A percentile compares a stretch with the other conserved stretches of the same genome.
Evolutionary conservation across 2,797 vertebrate species (phyloP).

Genomic region (Sorex maritimensis): DNA sequence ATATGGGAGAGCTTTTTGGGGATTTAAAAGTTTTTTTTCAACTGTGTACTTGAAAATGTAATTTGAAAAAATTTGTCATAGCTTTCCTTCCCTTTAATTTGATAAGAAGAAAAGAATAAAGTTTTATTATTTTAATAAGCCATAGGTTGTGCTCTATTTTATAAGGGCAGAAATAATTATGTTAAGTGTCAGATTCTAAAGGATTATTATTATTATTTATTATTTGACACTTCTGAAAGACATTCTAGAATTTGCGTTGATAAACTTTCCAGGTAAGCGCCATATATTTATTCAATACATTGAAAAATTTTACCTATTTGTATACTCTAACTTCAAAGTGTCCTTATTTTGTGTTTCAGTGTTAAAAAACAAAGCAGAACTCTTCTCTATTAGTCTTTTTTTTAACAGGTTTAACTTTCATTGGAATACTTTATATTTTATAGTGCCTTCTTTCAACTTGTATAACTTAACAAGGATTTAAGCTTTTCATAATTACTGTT

Average conservation of each 20-base stretch:
- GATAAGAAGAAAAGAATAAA: conserved; percentile 68
- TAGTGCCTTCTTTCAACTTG: conserved; percentile 70
- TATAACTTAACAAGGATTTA: conserved; percentile 68
- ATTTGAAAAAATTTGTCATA: conserved; percentile 69
- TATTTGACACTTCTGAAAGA: conserved; percentile 44
- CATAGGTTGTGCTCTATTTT: conserved; percentile 66
- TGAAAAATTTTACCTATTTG: conserved; percentile 45
- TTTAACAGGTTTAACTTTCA: conserved; percentile 56
- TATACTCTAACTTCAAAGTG: conserved; percentile 18
- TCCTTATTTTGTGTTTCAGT: conserved; percentile 42
- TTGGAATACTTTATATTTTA: conserved; percentile 66
- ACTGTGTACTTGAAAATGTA: conserved; percentile 68
- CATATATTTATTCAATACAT: conserved; percentile 60
- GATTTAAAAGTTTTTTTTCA: conserved; percentile 65
- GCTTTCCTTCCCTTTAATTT: conserved; percentile 52
- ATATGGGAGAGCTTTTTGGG: conserved; percentile 35
- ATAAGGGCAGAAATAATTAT: conserved; percentile 72
- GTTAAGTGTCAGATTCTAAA: conserved; percentile 31
- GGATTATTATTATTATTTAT: conserved; percentile 28
- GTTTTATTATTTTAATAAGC: conserved; percentile 78
- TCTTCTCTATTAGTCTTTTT: neutral
- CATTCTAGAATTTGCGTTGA: conserved; percentile 52
- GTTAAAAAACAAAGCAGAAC: neutral
- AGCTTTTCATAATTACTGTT: conserved; percentile 68
- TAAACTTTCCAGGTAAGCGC: conserved; percentile 38